phyloP scores from a whole-genome alignment of 2,888 invertebrate species.

The Pseudeuparius sepicola region DNA sequence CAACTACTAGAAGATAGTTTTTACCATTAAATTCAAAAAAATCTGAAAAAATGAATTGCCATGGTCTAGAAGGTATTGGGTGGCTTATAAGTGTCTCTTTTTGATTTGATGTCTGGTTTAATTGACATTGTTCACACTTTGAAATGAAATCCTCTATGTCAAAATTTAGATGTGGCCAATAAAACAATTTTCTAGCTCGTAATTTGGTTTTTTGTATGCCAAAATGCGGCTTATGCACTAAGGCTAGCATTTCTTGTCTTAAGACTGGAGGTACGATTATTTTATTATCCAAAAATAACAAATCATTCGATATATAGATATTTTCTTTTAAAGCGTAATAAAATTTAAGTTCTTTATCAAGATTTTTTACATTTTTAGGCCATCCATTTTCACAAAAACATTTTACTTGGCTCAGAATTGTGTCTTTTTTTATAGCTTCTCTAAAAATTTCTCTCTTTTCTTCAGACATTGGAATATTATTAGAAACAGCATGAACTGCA shows the following conservation, averaged over 20 bases:
- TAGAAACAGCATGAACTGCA: neutral
- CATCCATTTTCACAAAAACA: slow-evolving; percentile 7
- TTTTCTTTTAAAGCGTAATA: too few relatives aligned
- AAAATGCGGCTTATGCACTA: too few relatives aligned
- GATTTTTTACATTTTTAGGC: slow-evolving; percentile 13
- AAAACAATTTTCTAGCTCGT: neutral
- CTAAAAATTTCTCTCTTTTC: neutral
- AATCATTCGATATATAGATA: too few relatives aligned
- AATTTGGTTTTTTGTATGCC: too few relatives aligned
- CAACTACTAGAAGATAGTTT: slow-evolving; percentile 3
- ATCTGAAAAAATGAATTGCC: slow-evolving; percentile 2
- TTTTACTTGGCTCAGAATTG: slow-evolving; percentile 12
- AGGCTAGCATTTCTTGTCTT: too few relatives aligned
- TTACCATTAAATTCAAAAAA: slow-evolving; percentile 4
- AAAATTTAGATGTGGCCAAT: neutral
- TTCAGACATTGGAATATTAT: slow-evolving; percentile 3
- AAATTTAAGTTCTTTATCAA: slow-evolving; percentile 8
- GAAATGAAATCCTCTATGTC: neutral
- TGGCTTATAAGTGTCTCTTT: neutral
- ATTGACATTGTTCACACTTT: slow-evolving; percentile 3
- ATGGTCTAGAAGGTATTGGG: neutral
- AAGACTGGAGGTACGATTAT: too few relatives aligned
- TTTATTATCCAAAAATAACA: too few relatives aligned
- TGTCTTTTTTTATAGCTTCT: slow-evolving; percentile 3
- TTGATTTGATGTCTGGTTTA: slow-evolving; percentile 1